Evolutionary conservation across 2,888 invertebrate genomes (phyloP).

Genomic region (Drosophila tanythrix): DNA sequence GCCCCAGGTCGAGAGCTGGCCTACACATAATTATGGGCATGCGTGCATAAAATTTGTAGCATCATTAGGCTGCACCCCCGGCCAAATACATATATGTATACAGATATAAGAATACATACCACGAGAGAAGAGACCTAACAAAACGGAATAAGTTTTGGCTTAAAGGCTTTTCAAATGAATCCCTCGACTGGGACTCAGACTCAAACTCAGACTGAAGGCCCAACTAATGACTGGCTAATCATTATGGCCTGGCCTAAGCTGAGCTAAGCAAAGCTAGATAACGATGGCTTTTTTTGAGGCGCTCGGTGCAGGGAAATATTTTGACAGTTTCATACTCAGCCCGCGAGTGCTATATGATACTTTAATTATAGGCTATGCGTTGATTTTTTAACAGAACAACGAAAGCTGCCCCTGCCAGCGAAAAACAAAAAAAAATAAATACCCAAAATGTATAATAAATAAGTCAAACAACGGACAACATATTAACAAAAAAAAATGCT

Average conservation of each 20-base stretch:
- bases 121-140: constrained; percentile 46
- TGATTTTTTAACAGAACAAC: constrained; percentile 73
- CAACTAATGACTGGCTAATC: constrained; percentile 78
- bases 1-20: constrained; percentile 20
- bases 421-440: constrained; percentile 19
- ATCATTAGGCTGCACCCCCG: constrained; percentile 78
- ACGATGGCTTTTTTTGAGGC: constrained; percentile 50
- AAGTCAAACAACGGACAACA: constrained; percentile 56
- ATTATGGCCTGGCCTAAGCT: constrained; percentile 60
- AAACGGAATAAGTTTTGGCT: constrained; percentile 71
- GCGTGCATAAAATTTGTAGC: constrained; percentile 78
- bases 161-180: constrained; percentile 78
- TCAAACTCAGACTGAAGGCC: constrained; percentile 41
- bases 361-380: constrained; percentile 72
- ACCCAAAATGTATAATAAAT: constrained; percentile 66
- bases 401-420: constrained; percentile 40
- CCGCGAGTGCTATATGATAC: constrained; percentile 80
- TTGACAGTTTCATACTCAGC: constrained; percentile 77
- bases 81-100: constrained; percentile 50
- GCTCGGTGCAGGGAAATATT: constrained; percentile 66
- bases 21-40: constrained; percentile 57
- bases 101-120: constrained; percentile 16
- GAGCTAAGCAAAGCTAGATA: constrained; percentile 68
- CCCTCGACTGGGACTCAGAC: constrained; percentile 51
- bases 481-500: constrained; percentile 36